Evolutionary conservation across 2,888 invertebrate species (phyloP).

Genomic region (Latrodectus elegans): DNA sequence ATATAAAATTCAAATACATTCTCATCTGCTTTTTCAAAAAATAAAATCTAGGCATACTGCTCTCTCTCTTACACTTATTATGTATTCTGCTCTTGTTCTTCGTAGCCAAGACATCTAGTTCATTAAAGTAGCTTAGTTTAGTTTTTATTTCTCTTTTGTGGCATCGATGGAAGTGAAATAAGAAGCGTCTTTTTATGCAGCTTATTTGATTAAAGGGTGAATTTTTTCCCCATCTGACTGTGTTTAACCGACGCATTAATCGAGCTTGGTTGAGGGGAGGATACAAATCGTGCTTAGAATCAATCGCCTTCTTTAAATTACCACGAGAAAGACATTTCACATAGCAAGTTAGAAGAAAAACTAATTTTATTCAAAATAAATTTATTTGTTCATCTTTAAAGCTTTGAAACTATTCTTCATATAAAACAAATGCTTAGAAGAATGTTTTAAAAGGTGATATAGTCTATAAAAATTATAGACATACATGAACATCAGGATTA

Average conservation of each 20-base stretch:
- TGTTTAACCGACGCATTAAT: no score
- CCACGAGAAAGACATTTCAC: no score
- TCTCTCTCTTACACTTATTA: constrained; percentile 33
- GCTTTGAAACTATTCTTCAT: no score
- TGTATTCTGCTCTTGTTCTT: constrained; percentile 20
- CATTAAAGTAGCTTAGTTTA: constrained; percentile 51
- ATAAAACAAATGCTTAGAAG: no score
- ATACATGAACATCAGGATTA: no score
- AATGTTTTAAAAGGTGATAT: no score
- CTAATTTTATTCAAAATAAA: no score
- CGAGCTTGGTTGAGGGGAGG: neutral
- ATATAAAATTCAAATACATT: constrained; percentile 5
- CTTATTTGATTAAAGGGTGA: neutral
- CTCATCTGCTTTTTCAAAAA: neutral
- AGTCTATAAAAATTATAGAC: no score
- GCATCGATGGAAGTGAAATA: neutral
- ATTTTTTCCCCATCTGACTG: neutral
- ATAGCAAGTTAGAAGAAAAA: no score
- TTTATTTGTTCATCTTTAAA: no score
- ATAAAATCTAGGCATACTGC: neutral
- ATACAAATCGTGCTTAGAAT: no score
- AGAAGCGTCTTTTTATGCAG: neutral
- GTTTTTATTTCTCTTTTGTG: constrained; percentile 1
- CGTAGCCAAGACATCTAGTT: constrained; percentile 43
- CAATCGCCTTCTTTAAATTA: no score